Base-by-base conservation (phyloP, 2,113 vertebrate species). In the Galemys pyrenaicus region DNA sequence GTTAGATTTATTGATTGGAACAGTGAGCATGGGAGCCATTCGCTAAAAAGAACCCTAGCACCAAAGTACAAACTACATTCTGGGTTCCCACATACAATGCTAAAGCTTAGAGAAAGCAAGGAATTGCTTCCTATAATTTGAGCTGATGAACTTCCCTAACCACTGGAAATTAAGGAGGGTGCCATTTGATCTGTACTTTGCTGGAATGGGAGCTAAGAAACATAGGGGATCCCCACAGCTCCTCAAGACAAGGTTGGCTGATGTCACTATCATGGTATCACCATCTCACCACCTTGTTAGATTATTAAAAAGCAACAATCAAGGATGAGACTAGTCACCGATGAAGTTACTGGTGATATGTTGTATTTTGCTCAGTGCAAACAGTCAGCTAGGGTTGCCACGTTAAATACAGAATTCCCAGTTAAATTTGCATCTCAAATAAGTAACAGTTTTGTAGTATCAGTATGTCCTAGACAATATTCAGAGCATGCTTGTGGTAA, bases 391-490 rank as follows among this genome's bases (percentile, higher is more conserved):
- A 75, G 39, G 11, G 2, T 62, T 89, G 9, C 41, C 41, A 77
- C 62, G 37, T 46, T 39, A 89, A 89, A 79, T 56, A 79, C 0
- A 19, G 12, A 3, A 67, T 4, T 73, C 35, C 44, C 0, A 9
- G 24, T 82, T 71, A 85, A 71, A 88, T 82, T 30, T 87, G 19
- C 78, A 74, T 89, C 78, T 86, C 58, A 74, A 20, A 73, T 37
- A 75, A 92, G 6, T 70, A 80, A 74, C 62, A 85, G 35, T 56
- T 49, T 86, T 79, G 96, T 54, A 51, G n/a, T n/a, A 1, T 74
- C 83, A 83, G 6, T 44, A 19, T 51, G 6, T 4, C n/a, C 19
- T 51, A 16, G 79, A 24, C 26, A 68, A 32, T 74, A 62, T 51
- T 77, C 79, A 44, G 54, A 49, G 26, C 6, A 70, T 30, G 80